phyloP scores from a whole-genome alignment of 2,888 invertebrate genomes.

The Eupithecia subfuscata region DNA sequence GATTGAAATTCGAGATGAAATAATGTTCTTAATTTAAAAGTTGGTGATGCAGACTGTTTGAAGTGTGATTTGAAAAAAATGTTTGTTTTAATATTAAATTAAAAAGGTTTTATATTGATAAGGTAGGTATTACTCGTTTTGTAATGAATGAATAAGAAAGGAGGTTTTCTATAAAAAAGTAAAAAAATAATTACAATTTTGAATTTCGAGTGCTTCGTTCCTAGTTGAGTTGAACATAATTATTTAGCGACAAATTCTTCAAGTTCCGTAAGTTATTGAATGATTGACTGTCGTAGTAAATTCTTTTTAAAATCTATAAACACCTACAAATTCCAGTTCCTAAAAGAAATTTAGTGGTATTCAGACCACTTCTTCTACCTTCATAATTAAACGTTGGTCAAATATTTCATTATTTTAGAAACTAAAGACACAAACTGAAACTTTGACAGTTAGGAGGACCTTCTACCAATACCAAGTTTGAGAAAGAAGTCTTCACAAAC shows the following conservation, averaged over 20 bases:
- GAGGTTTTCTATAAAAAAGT: not conserved
- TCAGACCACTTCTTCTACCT: not conserved
- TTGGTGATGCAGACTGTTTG: not conserved
- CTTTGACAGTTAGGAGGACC: not conserved
- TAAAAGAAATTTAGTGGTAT: not conserved
- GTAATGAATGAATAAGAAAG: not conserved
- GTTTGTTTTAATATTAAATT: not conserved
- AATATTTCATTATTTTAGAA: not conserved
- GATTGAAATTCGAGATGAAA: not conserved
- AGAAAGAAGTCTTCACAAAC: too few species aligned
- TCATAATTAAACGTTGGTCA: not conserved
- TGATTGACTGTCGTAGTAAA: not conserved
- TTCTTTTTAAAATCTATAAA: not conserved
- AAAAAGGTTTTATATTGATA: not conserved
- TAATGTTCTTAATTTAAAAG: not conserved
- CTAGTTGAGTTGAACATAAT: not conserved
- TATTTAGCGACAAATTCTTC: not conserved
- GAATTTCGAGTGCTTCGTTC: not conserved
- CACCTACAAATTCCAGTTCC: not conserved
- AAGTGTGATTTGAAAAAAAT: not conserved
- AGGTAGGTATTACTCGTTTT: not conserved
- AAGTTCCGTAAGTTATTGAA: conserved; percentile 4
- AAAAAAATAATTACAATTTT: not conserved
- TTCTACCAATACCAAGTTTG: too few species aligned
- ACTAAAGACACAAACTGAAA: not conserved